Percentiles rank a stretch among this genome's conserved stretches.
Evolutionary conservation across 2,888 invertebrate species (phyloP).

Genomic region (Apomyelois bistriatella): DNA sequence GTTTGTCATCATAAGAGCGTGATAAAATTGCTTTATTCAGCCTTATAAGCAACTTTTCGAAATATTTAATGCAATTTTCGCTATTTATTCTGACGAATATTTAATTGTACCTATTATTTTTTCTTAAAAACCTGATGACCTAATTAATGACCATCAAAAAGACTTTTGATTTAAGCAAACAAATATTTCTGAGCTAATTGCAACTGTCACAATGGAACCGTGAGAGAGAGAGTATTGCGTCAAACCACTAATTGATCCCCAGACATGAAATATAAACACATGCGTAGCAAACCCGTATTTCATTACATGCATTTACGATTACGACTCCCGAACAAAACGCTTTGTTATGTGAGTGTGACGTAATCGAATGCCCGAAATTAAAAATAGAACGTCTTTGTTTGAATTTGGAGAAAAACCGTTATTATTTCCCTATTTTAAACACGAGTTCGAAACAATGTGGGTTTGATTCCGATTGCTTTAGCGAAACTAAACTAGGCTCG

Average conservation of each 20-base stretch:
- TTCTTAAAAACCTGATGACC: too few species aligned
- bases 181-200: slow-evolving; percentile 5
- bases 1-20: too few species aligned
- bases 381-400: slow-evolving; percentile 70
- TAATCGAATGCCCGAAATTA: slow-evolving; percentile 51
- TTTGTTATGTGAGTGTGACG: slow-evolving; percentile 53
- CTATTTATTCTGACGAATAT: too few species aligned
- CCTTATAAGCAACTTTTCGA: too few species aligned
- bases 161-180: background rate
- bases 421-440: slow-evolving; percentile 24
- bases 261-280: slow-evolving; percentile 38
- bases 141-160: background rate
- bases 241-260: slow-evolving; percentile 22
- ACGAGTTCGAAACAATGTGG: slow-evolving; percentile 29
- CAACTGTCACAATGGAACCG: slow-evolving; percentile 1
- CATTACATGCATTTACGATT: slow-evolving; percentile 49
- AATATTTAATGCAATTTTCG: too few species aligned
- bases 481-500: slow-evolving; percentile 21
- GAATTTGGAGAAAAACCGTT: slow-evolving; percentile 37
- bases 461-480: slow-evolving; percentile 27
- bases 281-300: slow-evolving; percentile 43
- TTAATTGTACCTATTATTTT: too few species aligned
- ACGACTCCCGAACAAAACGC: slow-evolving; percentile 50
- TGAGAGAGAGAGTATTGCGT: slow-evolving; percentile 15
- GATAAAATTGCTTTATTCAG: too few species aligned